phyloP scores from a whole-genome alignment of 2,888 invertebrate genomes.

The Vesta saturnalis region DNA sequence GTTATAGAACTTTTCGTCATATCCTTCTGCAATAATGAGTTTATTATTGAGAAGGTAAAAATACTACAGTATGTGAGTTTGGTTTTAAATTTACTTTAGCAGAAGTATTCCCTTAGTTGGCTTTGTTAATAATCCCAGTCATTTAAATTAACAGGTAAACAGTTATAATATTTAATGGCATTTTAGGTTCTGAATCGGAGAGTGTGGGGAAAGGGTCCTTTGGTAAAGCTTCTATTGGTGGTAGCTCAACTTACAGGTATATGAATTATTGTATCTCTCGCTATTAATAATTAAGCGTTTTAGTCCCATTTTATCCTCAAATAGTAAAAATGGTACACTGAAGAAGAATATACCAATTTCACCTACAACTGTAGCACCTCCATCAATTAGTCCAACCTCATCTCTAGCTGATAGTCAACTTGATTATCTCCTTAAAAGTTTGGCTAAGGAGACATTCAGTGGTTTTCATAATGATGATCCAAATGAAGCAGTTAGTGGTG shows the following conservation, averaged over 20 bases:
- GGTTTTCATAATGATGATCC: conserved; percentile 64
- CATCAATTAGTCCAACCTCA: conserved; percentile 52
- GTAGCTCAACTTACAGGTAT: conserved; percentile 63
- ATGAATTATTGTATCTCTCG: conserved; percentile 5
- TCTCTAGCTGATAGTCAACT: conserved; percentile 66
- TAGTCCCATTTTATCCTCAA: conserved; percentile 61
- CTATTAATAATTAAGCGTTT: conserved; percentile 42
- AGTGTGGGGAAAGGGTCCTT: conserved; percentile 58
- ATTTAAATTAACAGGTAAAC: not conserved
- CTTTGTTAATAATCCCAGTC: conserved; percentile 56
- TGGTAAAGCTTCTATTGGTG: conserved; percentile 63
- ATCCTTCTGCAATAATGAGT: no score
- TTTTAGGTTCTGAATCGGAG: conserved; percentile 54
- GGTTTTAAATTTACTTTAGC: no score
- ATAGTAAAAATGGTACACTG: conserved; percentile 60
- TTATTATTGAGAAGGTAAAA: no score
- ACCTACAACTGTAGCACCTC: conserved; percentile 35
- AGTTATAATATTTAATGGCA: conserved; percentile 5
- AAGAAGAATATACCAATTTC: conserved; percentile 43
- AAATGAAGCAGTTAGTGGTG: conserved; percentile 66
- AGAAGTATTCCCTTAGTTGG: no score
- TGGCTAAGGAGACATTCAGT: conserved; percentile 74
- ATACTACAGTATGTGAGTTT: no score
- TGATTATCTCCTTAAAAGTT: conserved; percentile 80
- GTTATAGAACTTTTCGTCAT: no score